Evolutionary conservation across 2,797 vertebrate genomes (phyloP).

Genomic region (Alectoris magna): DNA sequence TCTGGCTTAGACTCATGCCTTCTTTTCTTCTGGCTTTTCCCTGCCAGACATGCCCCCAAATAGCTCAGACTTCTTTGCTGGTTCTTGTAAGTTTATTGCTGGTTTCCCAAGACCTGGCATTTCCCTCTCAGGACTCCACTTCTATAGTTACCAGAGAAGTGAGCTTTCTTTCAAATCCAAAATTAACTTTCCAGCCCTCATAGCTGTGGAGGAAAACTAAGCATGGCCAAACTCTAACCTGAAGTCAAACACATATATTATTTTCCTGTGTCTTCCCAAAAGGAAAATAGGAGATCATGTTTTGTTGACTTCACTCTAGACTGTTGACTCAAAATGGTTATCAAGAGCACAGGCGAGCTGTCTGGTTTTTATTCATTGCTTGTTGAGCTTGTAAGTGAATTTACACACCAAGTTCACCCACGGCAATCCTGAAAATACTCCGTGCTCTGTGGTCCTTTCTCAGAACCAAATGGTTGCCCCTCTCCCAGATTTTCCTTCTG

Average conservation of each 20-base stretch:
- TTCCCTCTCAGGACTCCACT: not conserved
- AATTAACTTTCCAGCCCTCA: conserved; percentile 34
- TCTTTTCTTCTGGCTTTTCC: not conserved
- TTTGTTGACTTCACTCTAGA: not conserved
- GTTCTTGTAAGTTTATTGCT: not conserved
- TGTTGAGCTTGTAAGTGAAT: not conserved
- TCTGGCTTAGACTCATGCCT: not conserved
- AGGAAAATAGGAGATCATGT: conserved; percentile 13
- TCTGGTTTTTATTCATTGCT: not conserved
- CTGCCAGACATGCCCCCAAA: not conserved
- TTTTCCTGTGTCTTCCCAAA: not conserved
- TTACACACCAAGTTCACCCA: not conserved
- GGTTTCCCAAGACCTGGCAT: not conserved
- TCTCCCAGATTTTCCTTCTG: not conserved
- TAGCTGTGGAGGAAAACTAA: not conserved
- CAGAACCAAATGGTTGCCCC: rapidly evolving
- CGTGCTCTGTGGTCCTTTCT: not conserved
- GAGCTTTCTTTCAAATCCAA: conserved; percentile 13
- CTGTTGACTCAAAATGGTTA: not conserved
- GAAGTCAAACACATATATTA: not conserved
- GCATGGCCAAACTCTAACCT: not conserved
- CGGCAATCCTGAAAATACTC: not conserved
- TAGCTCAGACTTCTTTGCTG: not conserved
- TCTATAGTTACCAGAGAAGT: not conserved
- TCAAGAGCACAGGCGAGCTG: not conserved